Conservation (phyloP, 2,113 vertebrate species). For the Zapornia atra region DNA sequence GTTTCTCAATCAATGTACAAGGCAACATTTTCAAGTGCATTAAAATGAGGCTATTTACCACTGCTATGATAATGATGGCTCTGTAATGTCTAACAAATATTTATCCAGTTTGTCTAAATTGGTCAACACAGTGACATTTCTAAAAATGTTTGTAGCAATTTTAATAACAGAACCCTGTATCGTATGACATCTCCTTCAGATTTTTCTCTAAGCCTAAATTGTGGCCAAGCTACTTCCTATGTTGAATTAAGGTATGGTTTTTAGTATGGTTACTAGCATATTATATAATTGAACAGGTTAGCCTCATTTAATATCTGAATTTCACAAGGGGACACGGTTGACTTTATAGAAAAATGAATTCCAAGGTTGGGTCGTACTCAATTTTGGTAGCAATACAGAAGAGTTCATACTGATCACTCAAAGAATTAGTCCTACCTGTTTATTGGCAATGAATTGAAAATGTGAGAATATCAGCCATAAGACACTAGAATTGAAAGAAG, state of each 20-base stretch:
- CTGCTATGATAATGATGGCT: neutral
- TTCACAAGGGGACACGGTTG: neutral
- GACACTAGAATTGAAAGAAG: neutral
- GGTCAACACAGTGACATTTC: neutral
- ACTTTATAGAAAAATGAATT: neutral
- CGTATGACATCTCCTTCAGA: neutral
- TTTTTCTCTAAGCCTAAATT: neutral
- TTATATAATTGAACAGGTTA: neutral
- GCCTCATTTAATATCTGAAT: neutral
- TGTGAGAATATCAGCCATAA: neutral
- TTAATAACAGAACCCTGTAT: neutral
- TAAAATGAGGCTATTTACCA: constrained; percentile 10
- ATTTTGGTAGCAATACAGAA: neutral
- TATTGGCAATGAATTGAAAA: neutral
- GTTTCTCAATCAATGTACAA: constrained; percentile 29
- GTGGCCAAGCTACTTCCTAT: neutral
- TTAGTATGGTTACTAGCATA: neutral
- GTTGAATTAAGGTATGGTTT: neutral
- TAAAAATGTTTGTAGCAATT: neutral
- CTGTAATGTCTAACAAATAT: neutral
- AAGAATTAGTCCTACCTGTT: neutral
- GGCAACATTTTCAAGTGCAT: constrained; percentile 35
- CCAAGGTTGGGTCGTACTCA: neutral
- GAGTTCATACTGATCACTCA: neutral
- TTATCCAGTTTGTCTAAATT: constrained; percentile 14